Evolutionary conservation across 2,888 invertebrate genomes (phyloP).

Genomic region (Melanchra persicariae): DNA sequence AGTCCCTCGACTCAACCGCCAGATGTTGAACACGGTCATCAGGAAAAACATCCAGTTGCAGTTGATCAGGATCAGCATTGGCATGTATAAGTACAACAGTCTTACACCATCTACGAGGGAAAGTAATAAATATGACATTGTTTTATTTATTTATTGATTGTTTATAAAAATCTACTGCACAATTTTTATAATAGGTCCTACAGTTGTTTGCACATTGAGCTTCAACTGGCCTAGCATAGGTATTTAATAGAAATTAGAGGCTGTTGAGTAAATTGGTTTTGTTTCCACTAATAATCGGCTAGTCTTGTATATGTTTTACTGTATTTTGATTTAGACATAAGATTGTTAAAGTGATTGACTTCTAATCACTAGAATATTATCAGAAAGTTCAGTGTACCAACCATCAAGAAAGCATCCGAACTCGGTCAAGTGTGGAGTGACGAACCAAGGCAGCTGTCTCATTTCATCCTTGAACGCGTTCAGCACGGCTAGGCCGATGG

Average conservation of each 20-base stretch:
- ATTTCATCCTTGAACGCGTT: conserved; percentile 68
- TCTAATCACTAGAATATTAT: background rate
- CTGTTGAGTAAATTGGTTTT: too few species aligned
- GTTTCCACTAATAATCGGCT: too few species aligned
- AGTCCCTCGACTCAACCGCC: conserved; percentile 81
- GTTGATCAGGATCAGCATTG: conserved; percentile 82
- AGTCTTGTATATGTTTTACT: too few species aligned
- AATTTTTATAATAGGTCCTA: too few species aligned
- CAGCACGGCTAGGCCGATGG: conserved; percentile 69
- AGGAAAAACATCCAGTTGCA: conserved; percentile 84
- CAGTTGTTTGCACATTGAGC: too few species aligned
- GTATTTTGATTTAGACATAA: too few species aligned
- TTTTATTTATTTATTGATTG: too few species aligned
- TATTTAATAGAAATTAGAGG: too few species aligned
- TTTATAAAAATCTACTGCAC: too few species aligned
- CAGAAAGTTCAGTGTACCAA: conserved; percentile 44
- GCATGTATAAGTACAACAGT: conserved; percentile 81
- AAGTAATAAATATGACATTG: background rate
- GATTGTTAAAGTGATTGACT: background rate
- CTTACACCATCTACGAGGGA: conserved; percentile 76
- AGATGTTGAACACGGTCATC: conserved; percentile 86
- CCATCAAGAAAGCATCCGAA: conserved; percentile 81
- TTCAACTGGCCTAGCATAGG: too few species aligned
- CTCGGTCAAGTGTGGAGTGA: conserved; percentile 75
- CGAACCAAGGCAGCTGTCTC: conserved; percentile 76